A percentile compares a stretch with the other conserved stretches of the same genome.
Evolutionary conservation across 1,140 invertebrate genomes (phyloP).

Genomic region (Teleogryllus occipitalis): DNA sequence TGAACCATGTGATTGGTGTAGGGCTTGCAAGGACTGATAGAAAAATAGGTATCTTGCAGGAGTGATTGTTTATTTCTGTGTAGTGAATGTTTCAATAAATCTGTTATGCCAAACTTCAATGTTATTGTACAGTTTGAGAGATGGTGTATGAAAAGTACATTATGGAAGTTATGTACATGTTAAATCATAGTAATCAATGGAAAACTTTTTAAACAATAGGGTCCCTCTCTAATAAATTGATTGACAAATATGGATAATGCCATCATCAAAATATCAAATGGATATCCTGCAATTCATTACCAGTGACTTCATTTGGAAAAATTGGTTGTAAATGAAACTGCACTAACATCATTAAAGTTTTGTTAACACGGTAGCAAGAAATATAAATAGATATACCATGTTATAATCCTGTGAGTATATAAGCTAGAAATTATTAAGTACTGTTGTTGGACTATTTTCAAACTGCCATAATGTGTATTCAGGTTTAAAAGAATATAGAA

Average conservation of each 20-base stretch:
- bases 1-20: not conserved
- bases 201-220: too few relatives aligned
- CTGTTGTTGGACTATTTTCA: slow-evolving; percentile 4
- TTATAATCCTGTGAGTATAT: not conserved
- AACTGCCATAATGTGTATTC: slow-evolving; percentile 4
- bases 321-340: not conserved
- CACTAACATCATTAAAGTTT: not conserved
- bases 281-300: not conserved
- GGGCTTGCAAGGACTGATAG: not conserved
- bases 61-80: not conserved
- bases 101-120: not conserved
- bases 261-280: too few relatives aligned
- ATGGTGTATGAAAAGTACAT: not conserved
- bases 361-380: not conserved
- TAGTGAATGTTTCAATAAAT: not conserved
- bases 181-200: too few relatives aligned
- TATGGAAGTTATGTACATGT: not conserved
- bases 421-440: not conserved
- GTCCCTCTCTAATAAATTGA: too few relatives aligned
- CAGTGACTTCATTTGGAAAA: not conserved
- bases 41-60: not conserved
- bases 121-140: slow-evolving; percentile 1
- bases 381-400: not conserved
- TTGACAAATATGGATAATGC: too few relatives aligned
- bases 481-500: slow-evolving; percentile 1